These are phyloP conservation scores for Hyperoplus lanceolatus DNA, from an alignment of 2,797 vertebrate species.

Conservation along the genomic window DNA sequence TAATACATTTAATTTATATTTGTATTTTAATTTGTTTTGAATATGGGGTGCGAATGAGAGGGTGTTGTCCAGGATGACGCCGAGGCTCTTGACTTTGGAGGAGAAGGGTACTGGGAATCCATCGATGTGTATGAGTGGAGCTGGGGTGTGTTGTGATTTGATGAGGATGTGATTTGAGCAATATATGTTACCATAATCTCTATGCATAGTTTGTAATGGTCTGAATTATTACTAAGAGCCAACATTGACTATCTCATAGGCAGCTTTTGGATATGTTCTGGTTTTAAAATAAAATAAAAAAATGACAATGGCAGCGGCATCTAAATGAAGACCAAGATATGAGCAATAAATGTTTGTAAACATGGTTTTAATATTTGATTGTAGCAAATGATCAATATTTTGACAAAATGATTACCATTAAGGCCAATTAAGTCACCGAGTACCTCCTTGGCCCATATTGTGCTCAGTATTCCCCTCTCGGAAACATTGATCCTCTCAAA, in stretches of 20 bases:
- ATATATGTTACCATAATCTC: background rate
- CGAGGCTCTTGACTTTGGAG: too few relatives aligned
- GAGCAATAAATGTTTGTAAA: background rate
- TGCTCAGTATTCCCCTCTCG: conserved; percentile 5
- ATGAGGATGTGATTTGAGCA: too few relatives aligned
- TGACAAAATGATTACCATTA: conserved; percentile 35
- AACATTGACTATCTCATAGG: background rate
- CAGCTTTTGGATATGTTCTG: background rate
- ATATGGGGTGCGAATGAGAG: too few relatives aligned
- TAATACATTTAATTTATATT: too few relatives aligned
- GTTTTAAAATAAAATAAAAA: background rate
- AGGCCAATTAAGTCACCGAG: conserved; percentile 30
- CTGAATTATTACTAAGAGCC: background rate
- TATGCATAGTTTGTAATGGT: background rate
- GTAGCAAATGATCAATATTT: conserved; percentile 22
- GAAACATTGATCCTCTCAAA: conserved; percentile 34
- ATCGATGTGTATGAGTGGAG: too few relatives aligned
- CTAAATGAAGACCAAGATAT: background rate
- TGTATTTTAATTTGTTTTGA: too few relatives aligned
- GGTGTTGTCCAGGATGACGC: too few relatives aligned
- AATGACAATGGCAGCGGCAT: background rate
- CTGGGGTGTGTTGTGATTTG: too few relatives aligned
- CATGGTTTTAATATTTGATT: background rate
- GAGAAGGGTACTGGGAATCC: too few relatives aligned
- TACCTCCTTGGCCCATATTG: background rate